phyloP scores from a whole-genome alignment of 23 tunicate genomes.

The Ascidia mentula region DNA sequence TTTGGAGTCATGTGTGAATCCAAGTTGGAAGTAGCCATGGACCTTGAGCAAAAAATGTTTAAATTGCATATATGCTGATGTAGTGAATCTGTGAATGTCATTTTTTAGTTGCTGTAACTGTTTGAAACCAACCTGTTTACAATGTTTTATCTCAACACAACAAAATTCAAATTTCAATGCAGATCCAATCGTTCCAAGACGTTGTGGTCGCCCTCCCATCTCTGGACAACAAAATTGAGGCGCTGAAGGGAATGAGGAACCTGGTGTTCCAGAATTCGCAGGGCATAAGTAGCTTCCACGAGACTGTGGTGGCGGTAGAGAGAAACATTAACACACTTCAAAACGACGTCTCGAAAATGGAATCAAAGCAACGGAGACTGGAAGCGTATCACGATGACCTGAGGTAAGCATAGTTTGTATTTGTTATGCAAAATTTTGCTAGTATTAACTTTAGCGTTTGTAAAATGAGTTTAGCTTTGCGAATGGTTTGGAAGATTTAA shows the following conservation, averaged over 20 bases:
- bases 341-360: neutral
- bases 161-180: too few relatives aligned
- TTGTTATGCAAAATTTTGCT: neutral
- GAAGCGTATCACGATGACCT: slow-evolving; percentile 52
- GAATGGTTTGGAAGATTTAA: too few relatives aligned
- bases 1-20: too few relatives aligned
- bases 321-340: slow-evolving; percentile 13
- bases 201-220: slow-evolving; percentile 23
- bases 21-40: too few relatives aligned
- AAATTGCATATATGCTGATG: too few relatives aligned
- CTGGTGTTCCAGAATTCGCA: slow-evolving; percentile 46
- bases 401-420: neutral
- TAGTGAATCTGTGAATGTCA: too few relatives aligned
- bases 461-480: too few relatives aligned
- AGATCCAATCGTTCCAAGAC: slow-evolving; percentile 53
- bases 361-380: slow-evolving; percentile 27
- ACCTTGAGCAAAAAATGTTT: too few relatives aligned
- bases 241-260: slow-evolving; percentile 33
- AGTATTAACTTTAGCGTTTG: too few relatives aligned
- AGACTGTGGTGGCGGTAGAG: slow-evolving; percentile 31
- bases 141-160: too few relatives aligned
- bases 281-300: slow-evolving; percentile 46
- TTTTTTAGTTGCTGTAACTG: too few relatives aligned
- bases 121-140: too few relatives aligned
- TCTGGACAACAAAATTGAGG: slow-evolving; percentile 34